Evolutionary conservation across 2,888 invertebrate species (phyloP), one percentile per base, ranked within the genome.

Genomic region (Leptinotarsa juncta): DNA sequence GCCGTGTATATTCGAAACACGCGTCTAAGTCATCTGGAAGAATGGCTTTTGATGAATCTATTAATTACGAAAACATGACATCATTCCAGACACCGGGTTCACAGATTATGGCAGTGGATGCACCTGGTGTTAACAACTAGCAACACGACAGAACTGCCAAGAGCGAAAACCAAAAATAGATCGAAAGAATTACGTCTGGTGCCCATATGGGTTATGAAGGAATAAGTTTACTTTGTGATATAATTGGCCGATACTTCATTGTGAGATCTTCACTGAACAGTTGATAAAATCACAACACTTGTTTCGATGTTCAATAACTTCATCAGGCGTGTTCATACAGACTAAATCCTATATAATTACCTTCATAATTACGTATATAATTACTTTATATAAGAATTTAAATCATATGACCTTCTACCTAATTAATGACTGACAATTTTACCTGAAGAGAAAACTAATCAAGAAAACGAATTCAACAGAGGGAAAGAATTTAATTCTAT

Each of bases 11-110:
- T 51, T 53, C 51, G 32, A 67, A 67, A 49, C 67, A 51, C n/a
- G 26, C 67, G 67, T 62, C 23, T 26, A 26, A 67, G 53, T 67
- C 67, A 67, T 67, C 67, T 67, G 67, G 51, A 67, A 67, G 67
- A 67, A 67, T 53, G 18, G 67, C 67, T 67, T 51, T 67, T 51
- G 32, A 67, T 67, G 51, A 67, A 53, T 67, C 26, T 51, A 67
- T 67, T 53, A 26, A 49, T 67, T 53, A 67, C 51, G 16, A 51
- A 67, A 51, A 53, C 62, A 51, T 50, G 67, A 67, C 51, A 67
- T 67, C 62, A 62, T 62, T 42, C 12, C 16, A 57, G 57, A 57
- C 57, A n/a, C n/a, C 42, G 32, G 32, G n/a, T 32, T 62, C 32
- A 42, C 42, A 62, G 62, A 62, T 42, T 62, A 62, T n/a, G 62